Base-by-base conservation (phyloP, 1,140 invertebrate genomes). In the Liolophura sinensis region DNA sequence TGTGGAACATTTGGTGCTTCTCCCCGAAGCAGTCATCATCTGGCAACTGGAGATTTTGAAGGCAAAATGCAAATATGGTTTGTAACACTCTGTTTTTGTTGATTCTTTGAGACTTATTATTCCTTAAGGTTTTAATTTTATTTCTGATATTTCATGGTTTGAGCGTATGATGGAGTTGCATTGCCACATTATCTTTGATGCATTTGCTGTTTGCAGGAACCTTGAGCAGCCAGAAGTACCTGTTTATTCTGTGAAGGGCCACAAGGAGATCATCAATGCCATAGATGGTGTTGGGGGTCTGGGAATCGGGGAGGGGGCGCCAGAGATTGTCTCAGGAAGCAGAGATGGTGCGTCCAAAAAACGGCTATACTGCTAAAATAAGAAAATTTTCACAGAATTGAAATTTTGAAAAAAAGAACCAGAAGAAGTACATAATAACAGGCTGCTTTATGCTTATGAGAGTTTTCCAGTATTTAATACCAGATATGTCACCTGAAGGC, bases 231-330 rank as follows among this genome's bases (percentile, higher is more conserved):
- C 88, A 58, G 87, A 89, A 5, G 69, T 88, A 18, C 91, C 92
- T 15, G 85, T 96, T 4, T 97, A 95, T 79, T 91, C 91, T 70
- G 90, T 89, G 0, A 90, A 92, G 78, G 94, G 91, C 20, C 96
- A 98, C 77, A 90, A 88, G 48, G 89, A 91, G 76, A 94, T 97
- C 46, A 95, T 98, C 63, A 98, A 98, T 86, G 86, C 89, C 25
- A 94, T 98, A 68, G 95, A 98, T 88, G 95, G 93, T 18, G 89
- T 97, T 68, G 94, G 91, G n/a, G 96, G 95, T 11, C 89, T 90
- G 24, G 90, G 86, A 57, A 82, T 91, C 20, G 92, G 93, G 51
- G 93, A 91, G 84, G 95, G 84, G 25, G 93, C 95, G 11, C 94
- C 95, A 27, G 96, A 98, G 89, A 91, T 98, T 73, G 93, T 92